phyloP scores from a whole-genome alignment of 2,113 vertebrate species.

The Nyctibius bracteatus region DNA sequence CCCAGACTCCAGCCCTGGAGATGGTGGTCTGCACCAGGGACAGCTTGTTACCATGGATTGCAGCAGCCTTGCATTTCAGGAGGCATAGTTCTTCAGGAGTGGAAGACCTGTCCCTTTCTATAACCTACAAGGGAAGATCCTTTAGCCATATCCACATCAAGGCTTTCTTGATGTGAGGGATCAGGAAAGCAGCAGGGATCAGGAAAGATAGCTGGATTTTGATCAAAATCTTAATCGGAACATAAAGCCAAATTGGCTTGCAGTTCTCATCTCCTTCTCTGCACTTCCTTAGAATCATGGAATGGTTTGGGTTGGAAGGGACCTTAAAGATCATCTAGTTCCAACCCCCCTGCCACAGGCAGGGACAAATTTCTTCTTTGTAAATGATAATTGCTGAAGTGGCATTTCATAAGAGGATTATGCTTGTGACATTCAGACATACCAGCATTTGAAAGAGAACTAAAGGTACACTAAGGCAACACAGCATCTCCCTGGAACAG shows the following conservation, averaged over 20 bases:
- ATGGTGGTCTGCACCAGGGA: neutral
- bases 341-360: too few species aligned
- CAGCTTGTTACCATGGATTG: neutral
- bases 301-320: too few species aligned
- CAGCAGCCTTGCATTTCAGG: neutral
- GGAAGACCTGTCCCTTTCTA: neutral
- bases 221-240: constrained; percentile 3
- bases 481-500: neutral
- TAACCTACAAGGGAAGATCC: neutral
- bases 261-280: neutral
- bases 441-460: neutral
- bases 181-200: neutral
- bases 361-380: too few species aligned
- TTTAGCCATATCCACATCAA: neutral
- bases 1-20: neutral
- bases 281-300: too few species aligned
- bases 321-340: too few species aligned
- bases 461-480: neutral
- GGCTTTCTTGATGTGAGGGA: neutral
- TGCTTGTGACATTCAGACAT: neutral
- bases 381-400: constrained; percentile 2
- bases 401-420: neutral
- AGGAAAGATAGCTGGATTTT: neutral
- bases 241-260: neutral
- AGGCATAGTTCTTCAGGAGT: neutral